phyloP scores from a whole-genome alignment of 2,113 vertebrate genomes.

The Entomyzon cyanotis region DNA sequence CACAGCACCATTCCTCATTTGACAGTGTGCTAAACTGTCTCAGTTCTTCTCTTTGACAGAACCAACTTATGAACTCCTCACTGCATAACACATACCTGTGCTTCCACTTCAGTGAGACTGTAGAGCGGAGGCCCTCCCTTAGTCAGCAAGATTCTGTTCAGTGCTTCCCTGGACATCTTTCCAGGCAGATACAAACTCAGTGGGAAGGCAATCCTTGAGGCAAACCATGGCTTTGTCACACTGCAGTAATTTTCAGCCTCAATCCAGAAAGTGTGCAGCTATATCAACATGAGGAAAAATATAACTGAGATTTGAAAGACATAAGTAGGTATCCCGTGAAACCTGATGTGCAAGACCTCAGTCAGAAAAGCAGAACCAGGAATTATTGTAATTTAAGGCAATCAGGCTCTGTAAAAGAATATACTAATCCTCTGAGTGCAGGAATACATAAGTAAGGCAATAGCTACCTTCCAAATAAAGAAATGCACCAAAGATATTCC shows the following conservation, averaged over 20 bases:
- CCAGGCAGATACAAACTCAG: constrained; percentile 88
- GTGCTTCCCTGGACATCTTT: constrained; percentile 81
- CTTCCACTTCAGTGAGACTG: constrained; percentile 89
- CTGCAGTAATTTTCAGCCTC: constrained; percentile 92
- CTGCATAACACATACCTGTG: constrained; percentile 77
- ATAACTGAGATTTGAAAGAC: not conserved
- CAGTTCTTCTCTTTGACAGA: not conserved
- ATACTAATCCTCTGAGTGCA: not conserved
- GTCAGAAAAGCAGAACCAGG: not conserved
- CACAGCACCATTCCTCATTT: not conserved
- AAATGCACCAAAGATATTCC: not conserved
- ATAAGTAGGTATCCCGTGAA: not conserved
- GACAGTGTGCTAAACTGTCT: not conserved
- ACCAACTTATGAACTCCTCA: not conserved
- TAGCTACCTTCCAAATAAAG: not conserved
- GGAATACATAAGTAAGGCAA: not conserved
- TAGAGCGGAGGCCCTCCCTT: constrained; percentile 86
- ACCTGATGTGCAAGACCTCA: not conserved
- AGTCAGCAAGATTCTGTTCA: constrained; percentile 90
- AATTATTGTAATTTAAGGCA: not conserved
- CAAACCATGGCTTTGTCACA: constrained; percentile 94
- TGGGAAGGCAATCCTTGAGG: constrained; percentile 90
- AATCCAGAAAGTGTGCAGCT: constrained; percentile 99
- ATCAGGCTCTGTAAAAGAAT: not conserved
- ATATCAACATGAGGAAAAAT: constrained; percentile 3